Evolutionary conservation across 2,797 vertebrate genomes (phyloP).

Genomic region (Gymnocypris eckloni): DNA sequence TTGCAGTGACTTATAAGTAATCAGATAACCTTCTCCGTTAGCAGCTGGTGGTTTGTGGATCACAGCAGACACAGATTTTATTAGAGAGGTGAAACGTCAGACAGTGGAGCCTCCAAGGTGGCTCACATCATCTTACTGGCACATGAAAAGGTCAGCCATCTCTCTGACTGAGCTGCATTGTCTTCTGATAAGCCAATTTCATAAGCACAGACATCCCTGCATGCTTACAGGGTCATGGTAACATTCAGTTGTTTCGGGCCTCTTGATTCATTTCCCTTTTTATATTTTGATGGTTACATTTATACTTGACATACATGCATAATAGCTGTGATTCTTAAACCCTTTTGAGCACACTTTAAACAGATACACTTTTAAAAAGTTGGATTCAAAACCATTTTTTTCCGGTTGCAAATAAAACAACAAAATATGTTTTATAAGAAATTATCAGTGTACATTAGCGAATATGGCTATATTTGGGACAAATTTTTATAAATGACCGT

Average conservation of each 20-base stretch:
- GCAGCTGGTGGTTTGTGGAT: conserved; percentile 64
- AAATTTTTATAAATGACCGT: too few relatives aligned
- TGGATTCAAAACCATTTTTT: too few relatives aligned
- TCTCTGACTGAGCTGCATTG: conserved; percentile 25
- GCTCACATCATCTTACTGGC: conserved; percentile 38
- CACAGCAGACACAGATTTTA: conserved; percentile 66
- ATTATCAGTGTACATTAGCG: background rate
- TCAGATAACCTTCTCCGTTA: conserved; percentile 66
- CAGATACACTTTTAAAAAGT: too few relatives aligned
- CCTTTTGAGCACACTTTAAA: background rate
- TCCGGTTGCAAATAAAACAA: background rate
- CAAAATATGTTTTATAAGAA: too few relatives aligned
- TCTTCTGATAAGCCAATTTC: conserved; percentile 37
- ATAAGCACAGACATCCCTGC: conserved; percentile 8
- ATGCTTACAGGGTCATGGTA: background rate
- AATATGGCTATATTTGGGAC: background rate
- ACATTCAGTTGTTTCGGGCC: background rate
- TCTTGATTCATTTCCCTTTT: background rate
- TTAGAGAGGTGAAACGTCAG: conserved; percentile 68
- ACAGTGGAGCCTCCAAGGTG: conserved; percentile 41
- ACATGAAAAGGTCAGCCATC: conserved; percentile 51
- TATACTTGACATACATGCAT: background rate
- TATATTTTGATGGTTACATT: background rate
- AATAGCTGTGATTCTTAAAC: background rate
- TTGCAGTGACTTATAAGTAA: conserved; percentile 56